Conservation (phyloP, 2,113 vertebrate genomes). For the Rana temporaria region DNA sequence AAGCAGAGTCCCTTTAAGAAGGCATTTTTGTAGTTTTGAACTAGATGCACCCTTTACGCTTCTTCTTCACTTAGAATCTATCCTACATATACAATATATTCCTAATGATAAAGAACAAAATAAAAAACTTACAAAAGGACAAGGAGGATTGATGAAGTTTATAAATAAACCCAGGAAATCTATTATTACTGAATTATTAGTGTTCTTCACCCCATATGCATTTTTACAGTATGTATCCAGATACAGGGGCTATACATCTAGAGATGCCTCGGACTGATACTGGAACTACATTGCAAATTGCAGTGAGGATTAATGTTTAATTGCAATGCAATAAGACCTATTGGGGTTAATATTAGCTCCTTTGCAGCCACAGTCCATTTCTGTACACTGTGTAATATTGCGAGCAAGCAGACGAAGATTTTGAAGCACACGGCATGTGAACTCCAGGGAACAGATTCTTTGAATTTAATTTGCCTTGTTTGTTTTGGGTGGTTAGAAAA, state of each 20-base stretch:
- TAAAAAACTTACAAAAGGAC: background rate
- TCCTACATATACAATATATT: too few relatives aligned
- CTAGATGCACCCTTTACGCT: too few relatives aligned
- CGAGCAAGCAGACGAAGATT: background rate
- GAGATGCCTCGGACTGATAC: background rate
- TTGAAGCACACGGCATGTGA: background rate
- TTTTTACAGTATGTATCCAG: background rate
- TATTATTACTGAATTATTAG: background rate
- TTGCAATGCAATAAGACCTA: too few relatives aligned
- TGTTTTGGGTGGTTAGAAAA: background rate
- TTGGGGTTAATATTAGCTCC: too few relatives aligned
- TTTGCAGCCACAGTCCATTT: background rate
- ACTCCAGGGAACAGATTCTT: background rate
- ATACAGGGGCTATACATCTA: background rate
- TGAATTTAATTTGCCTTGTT: conserved; percentile 40
- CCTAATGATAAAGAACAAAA: background rate
- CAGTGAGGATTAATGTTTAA: too few relatives aligned
- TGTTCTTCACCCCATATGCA: background rate
- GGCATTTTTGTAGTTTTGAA: too few relatives aligned
- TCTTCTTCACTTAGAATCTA: too few relatives aligned
- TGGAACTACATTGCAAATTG: too few relatives aligned
- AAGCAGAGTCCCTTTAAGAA: too few relatives aligned
- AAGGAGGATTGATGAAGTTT: background rate
- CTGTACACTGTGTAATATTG: background rate
- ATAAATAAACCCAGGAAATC: background rate